A percentile compares a stretch with the other conserved stretches of the same genome.
These are phyloP conservation scores for Rhinoderma darwinii DNA, from an alignment of 2,113 vertebrate species.

Conservation along the genomic window DNA sequence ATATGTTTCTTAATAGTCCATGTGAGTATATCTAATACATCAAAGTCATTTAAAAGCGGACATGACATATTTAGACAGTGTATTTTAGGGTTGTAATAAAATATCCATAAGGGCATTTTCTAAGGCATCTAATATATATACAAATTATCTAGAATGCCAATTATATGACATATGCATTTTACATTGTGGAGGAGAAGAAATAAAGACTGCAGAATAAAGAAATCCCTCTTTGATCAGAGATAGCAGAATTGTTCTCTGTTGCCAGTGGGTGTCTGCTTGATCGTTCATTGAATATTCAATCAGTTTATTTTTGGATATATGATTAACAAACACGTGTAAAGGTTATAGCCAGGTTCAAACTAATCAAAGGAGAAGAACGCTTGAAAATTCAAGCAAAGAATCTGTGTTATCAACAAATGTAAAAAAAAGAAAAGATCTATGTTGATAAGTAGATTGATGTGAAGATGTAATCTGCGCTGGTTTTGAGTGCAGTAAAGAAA, in stretches of 20 bases:
- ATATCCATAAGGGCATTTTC: neutral
- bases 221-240: neutral
- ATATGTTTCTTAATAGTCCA: neutral
- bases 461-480: neutral
- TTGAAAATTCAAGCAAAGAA: conserved; percentile 31
- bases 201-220: neutral
- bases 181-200: neutral
- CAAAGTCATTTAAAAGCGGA: neutral
- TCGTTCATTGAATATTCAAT: conserved; percentile 67
- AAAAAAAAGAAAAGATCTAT: neutral
- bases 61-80: neutral
- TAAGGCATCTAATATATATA: neutral
- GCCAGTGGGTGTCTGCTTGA: conserved; percentile 72
- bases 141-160: neutral
- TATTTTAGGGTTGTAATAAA: neutral
- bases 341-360: conserved; percentile 55
- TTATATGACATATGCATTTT: neutral
- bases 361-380: neutral
- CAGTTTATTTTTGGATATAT: conserved; percentile 61
- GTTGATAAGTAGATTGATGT: conserved; percentile 1
- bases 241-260: conserved; percentile 49
- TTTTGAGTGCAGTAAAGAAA: neutral
- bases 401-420: conserved; percentile 28
- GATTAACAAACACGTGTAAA: conserved; percentile 55
- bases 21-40: neutral